These are phyloP conservation scores for Nicator chloris DNA, from an alignment of 2,113 vertebrate species.

Conservation along the genomic window DNA sequence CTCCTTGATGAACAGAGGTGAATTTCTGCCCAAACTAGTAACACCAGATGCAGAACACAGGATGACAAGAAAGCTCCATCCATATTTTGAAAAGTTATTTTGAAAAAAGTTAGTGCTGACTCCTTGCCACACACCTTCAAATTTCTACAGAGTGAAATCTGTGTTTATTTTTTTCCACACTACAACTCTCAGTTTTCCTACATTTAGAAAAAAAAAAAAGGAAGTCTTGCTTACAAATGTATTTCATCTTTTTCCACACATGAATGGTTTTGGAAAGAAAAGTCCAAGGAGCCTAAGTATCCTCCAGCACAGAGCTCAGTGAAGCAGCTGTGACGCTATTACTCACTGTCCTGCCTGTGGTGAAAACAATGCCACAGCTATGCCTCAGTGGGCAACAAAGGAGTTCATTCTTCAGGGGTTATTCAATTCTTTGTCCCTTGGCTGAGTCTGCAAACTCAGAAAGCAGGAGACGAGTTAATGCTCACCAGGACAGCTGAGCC, in stretches of 20 bases:
- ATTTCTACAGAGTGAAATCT: background rate
- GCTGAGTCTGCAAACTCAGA: slow-evolving; percentile 1
- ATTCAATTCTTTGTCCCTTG: slow-evolving; percentile 10
- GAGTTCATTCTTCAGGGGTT: slow-evolving; percentile 32
- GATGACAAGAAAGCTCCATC: background rate
- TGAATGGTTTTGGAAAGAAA: slow-evolving; percentile 15
- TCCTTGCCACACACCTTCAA: background rate
- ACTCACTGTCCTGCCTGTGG: slow-evolving; percentile 18
- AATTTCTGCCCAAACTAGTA: slow-evolving; percentile 1
- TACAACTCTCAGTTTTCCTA: background rate
- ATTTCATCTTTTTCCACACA: slow-evolving; percentile 28
- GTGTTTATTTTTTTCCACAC: background rate
- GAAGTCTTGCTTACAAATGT: slow-evolving; percentile 29
- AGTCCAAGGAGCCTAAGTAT: slow-evolving; percentile 18
- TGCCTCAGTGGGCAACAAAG: slow-evolving; percentile 48
- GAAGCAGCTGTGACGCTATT: slow-evolving; percentile 24
- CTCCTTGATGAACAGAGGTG: background rate
- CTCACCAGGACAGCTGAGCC: background rate
- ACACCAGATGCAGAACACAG: background rate
- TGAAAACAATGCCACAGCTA: slow-evolving; percentile 56
- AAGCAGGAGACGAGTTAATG: background rate
- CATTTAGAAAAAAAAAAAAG: background rate
- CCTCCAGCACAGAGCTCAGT: slow-evolving; percentile 9
- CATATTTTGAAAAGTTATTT: background rate
- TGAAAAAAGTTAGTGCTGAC: background rate